These are phyloP conservation scores for Glyptemys insculpta DNA, from an alignment of 2,797 vertebrate species.

Conservation along the genomic window DNA sequence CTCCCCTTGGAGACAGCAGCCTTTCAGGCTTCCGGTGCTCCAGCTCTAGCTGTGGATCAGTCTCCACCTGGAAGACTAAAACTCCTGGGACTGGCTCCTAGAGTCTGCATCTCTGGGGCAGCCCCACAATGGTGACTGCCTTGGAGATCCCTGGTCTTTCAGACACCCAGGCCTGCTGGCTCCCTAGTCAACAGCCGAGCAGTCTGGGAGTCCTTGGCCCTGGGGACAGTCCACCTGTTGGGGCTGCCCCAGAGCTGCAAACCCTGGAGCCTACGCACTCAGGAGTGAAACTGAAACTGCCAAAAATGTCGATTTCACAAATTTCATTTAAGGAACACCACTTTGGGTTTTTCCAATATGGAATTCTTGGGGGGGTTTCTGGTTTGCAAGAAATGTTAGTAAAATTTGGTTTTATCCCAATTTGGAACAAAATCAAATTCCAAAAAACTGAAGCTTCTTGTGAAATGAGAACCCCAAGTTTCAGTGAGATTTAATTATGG, in stretches of 20 bases:
- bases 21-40: too few relatives aligned
- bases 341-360: not conserved
- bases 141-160: too few relatives aligned
- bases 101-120: too few relatives aligned
- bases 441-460: not conserved
- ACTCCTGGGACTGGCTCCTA: too few relatives aligned
- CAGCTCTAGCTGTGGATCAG: too few relatives aligned
- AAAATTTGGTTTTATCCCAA: not conserved
- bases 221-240: not conserved
- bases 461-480: not conserved
- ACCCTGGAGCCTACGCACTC: not conserved
- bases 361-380: not conserved
- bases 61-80: too few relatives aligned
- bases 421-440: not conserved
- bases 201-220: not conserved
- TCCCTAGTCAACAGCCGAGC: too few relatives aligned
- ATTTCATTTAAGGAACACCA: too few relatives aligned
- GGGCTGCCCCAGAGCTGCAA: not conserved
- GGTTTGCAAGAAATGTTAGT: not conserved
- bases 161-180: too few relatives aligned
- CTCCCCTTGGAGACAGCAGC: too few relatives aligned
- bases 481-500: not conserved
- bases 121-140: too few relatives aligned
- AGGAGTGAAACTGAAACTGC: not conserved
- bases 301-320: not conserved